A percentile compares a stretch with the other conserved stretches of the same genome.
phyloP scores from a whole-genome alignment of 2,888 invertebrate genomes.

The Cantharis flavilabris region DNA sequence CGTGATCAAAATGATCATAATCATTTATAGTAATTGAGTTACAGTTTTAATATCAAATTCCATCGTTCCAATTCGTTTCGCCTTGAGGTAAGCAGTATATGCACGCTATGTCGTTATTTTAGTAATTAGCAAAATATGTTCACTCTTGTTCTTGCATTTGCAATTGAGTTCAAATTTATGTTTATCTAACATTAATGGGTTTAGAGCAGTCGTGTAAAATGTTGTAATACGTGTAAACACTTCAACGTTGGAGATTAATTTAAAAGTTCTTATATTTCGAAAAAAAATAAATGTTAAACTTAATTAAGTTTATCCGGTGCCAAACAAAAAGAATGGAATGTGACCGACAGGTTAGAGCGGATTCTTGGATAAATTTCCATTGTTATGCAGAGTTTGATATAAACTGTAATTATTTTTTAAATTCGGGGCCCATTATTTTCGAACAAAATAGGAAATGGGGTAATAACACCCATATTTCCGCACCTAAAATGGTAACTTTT shows the following conservation, averaged over 20 bases:
- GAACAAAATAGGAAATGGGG: slow-evolving; percentile 21
- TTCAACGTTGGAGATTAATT: neutral
- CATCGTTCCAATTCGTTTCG: slow-evolving; percentile 10
- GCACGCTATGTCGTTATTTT: slow-evolving; percentile 15
- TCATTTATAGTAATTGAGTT: slow-evolving; percentile 5
- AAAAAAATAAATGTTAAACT: neutral
- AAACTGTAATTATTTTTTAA: slow-evolving; percentile 12
- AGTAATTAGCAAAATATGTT: slow-evolving; percentile 15
- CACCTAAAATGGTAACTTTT: slow-evolving; percentile 13
- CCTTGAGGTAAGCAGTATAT: slow-evolving; percentile 7
- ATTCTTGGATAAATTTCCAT: slow-evolving; percentile 12
- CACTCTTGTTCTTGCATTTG: slow-evolving; percentile 7
- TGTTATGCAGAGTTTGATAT: slow-evolving; percentile 8
- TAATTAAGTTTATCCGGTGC: slow-evolving; percentile 8
- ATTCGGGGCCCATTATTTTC: slow-evolving; percentile 11
- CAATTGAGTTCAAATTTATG: neutral
- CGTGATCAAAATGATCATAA: slow-evolving; percentile 6
- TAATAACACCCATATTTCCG: slow-evolving; percentile 27
- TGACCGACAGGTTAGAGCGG: slow-evolving; percentile 7
- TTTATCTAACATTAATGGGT: slow-evolving; percentile 3
- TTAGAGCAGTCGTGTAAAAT: neutral
- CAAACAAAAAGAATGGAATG: slow-evolving; percentile 5
- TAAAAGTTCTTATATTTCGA: neutral
- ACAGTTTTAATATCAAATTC: slow-evolving; percentile 19
- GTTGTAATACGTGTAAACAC: neutral